Percentiles rank a stretch among this genome's conserved stretches.
These are phyloP conservation scores for Meriones unguiculatus DNA, from an alignment of 2,113 vertebrate species.

Conservation along the genomic window DNA sequence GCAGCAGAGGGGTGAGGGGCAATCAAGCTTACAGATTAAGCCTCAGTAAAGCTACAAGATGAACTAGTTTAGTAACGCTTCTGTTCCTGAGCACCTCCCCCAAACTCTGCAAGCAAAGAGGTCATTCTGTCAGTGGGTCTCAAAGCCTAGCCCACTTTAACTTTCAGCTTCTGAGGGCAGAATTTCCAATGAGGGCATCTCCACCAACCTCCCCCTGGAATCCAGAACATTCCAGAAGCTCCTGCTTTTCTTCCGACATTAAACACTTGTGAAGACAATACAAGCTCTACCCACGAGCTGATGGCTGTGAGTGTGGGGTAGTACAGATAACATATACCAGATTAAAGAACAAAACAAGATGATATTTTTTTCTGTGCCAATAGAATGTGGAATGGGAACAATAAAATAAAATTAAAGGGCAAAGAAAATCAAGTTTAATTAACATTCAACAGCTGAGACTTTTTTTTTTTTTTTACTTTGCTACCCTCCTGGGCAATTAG, in stretches of 20 bases:
- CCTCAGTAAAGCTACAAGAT: slow-evolving; percentile 90
- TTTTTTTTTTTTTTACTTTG: slow-evolving; percentile 88
- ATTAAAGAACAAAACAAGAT: neutral
- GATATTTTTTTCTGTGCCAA: neutral
- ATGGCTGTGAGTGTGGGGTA: neutral
- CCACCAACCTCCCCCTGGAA: neutral
- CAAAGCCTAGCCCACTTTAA: slow-evolving; percentile 24
- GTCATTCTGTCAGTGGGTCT: slow-evolving; percentile 59
- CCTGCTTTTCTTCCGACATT: neutral
- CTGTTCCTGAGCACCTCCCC: slow-evolving; percentile 68
- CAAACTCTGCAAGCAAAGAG: neutral
- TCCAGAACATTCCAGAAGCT: neutral
- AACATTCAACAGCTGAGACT: slow-evolving; percentile 86
- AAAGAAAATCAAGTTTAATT: slow-evolving; percentile 86
- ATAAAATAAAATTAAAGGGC: slow-evolving; percentile 76
- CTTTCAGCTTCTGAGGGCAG: neutral
- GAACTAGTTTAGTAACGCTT: slow-evolving; percentile 90
- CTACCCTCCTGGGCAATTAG: slow-evolving; percentile 81
- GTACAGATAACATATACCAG: slow-evolving; percentile 79
- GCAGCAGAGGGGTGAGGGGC: slow-evolving; percentile 86
- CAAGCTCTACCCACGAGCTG: neutral
- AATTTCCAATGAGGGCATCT: too few species aligned
- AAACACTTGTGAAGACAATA: neutral
- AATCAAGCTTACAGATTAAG: slow-evolving; percentile 94
- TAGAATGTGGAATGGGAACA: neutral